Evolutionary conservation across 1,140 invertebrate genomes (phyloP).

Genomic region (Harpegnathos saltator): DNA sequence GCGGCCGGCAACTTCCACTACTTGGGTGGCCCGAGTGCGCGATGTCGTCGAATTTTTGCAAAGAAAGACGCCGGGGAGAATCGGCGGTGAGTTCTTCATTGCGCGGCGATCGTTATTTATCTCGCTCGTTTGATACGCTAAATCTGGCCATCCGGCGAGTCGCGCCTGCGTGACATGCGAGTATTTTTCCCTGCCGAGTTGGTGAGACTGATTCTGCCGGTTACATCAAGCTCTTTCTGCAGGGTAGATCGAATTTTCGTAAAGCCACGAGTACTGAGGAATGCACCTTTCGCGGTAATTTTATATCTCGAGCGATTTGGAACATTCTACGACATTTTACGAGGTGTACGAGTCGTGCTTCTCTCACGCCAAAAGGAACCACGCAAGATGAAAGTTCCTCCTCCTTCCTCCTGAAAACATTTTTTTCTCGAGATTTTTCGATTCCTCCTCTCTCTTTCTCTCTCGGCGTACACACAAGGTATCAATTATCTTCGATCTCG

Average conservation of each 20-base stretch:
- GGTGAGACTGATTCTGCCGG: too few relatives aligned
- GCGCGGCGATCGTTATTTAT: neutral
- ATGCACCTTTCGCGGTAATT: too few relatives aligned
- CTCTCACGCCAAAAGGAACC: neutral
- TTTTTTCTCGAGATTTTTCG: too few relatives aligned
- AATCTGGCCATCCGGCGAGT: neutral
- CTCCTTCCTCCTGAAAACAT: too few relatives aligned
- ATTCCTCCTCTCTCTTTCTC: too few relatives aligned
- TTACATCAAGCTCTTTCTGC: too few relatives aligned
- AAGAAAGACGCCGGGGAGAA: neutral
- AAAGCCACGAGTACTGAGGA: too few relatives aligned
- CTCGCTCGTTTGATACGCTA: neutral
- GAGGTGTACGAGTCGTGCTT: neutral
- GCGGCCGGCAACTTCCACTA: neutral
- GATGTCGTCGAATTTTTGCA: constrained; percentile 1
- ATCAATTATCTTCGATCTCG: neutral
- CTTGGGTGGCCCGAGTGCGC: neutral
- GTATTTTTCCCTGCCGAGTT: neutral
- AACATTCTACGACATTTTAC: too few relatives aligned
- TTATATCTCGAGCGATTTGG: too few relatives aligned
- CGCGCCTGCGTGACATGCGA: neutral
- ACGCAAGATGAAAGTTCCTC: too few relatives aligned
- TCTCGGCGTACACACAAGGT: neutral
- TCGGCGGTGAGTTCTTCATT: neutral
- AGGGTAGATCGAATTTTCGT: too few relatives aligned